A percentile compares a stretch with the other conserved stretches of the same genome.
These are phyloP conservation scores for Prochilodus magdalenae DNA, from an alignment of 2,113 vertebrate genomes.

Conservation along the genomic window DNA sequence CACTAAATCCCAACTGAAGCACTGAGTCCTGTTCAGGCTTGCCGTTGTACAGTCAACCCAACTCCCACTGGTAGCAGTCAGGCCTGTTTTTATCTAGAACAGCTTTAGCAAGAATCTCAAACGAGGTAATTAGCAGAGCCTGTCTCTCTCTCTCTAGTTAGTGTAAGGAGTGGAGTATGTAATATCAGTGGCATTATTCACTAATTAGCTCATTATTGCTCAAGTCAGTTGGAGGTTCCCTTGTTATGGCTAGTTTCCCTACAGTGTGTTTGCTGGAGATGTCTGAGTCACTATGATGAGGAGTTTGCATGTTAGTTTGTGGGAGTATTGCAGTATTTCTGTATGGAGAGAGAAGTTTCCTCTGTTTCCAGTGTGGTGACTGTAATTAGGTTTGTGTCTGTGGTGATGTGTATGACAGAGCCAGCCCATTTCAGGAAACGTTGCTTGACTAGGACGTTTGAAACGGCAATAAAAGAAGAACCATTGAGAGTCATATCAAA, in stretches of 20 bases:
- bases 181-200: conserved; percentile 31
- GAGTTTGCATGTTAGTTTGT: neutral
- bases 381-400: neutral
- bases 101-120: conserved; percentile 21
- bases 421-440: neutral
- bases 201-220: conserved; percentile 8
- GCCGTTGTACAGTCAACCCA: conserved; percentile 29
- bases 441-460: neutral
- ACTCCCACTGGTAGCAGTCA: conserved; percentile 38
- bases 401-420: neutral
- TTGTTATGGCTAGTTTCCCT: neutral
- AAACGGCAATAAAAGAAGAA: neutral
- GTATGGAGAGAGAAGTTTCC: neutral
- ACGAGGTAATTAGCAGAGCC: conserved; percentile 15
- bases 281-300: conserved; percentile 12
- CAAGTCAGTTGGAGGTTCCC: conserved; percentile 22
- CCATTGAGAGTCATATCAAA: too few species aligned
- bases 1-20: conserved; percentile 36
- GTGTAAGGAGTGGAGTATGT: conserved; percentile 22
- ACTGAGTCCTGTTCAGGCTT: conserved; percentile 48
- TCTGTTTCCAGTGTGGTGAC: neutral
- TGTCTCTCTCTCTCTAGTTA: neutral
- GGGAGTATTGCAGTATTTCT: neutral
- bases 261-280: conserved; percentile 6
- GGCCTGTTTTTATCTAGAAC: conserved; percentile 45